These are phyloP conservation scores for Danaus plexippus DNA, from an alignment of 1,140 invertebrate species.

Conservation along the genomic window DNA sequence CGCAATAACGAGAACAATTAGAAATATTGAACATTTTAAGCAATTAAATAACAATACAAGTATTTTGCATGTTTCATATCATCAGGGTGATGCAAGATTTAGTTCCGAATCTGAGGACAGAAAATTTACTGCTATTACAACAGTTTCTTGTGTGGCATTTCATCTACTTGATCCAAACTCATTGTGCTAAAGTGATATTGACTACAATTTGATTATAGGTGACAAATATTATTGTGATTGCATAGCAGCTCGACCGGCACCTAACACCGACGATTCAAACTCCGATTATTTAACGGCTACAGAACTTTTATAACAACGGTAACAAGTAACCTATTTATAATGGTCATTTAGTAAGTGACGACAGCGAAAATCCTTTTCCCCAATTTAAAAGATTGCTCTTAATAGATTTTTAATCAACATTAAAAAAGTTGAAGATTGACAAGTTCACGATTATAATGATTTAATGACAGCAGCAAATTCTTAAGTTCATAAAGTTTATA, in stretches of 20 bases:
- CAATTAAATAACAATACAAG: no score
- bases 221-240: slow-evolving; percentile 23
- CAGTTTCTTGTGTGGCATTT: slow-evolving; percentile 22
- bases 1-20: no score
- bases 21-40: no score
- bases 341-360: slow-evolving; percentile 20
- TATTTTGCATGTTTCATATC: slow-evolving; percentile 5
- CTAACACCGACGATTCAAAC: slow-evolving; percentile 16
- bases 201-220: slow-evolving; percentile 19
- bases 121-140: slow-evolving; percentile 20
- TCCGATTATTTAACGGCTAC: slow-evolving; percentile 17
- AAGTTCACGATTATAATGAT: slow-evolving; percentile 24
- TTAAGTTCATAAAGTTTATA: slow-evolving; percentile 1
- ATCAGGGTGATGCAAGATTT: slow-evolving; percentile 19
- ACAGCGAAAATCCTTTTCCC: slow-evolving; percentile 17
- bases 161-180: slow-evolving; percentile 7
- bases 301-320: slow-evolving; percentile 15
- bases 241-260: slow-evolving; percentile 13
- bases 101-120: slow-evolving; percentile 16
- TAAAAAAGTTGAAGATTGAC: slow-evolving; percentile 29
- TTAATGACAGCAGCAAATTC: slow-evolving; percentile 19
- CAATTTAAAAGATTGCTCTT: slow-evolving; percentile 25
- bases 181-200: slow-evolving; percentile 18
- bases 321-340: slow-evolving; percentile 15
- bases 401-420: slow-evolving; percentile 24